Evolutionary conservation across 2,113 vertebrate species (phyloP).

Genomic region (Calyptomena viridis): DNA sequence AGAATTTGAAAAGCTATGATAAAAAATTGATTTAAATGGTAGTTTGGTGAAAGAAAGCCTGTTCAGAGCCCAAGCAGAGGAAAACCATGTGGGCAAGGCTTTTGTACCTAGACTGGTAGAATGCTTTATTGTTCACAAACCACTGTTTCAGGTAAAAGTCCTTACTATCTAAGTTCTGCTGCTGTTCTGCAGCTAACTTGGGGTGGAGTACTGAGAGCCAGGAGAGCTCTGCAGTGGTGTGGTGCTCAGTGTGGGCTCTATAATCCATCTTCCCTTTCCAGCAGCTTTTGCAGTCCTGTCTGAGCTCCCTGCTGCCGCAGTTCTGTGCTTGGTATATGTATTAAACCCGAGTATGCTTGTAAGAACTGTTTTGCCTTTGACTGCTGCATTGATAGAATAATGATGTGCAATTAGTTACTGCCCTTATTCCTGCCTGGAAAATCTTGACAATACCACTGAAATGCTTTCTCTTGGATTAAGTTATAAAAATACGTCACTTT

Average conservation of each 20-base stretch:
- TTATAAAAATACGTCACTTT: neutral
- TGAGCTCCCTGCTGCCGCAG: neutral
- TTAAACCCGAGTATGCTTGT: neutral
- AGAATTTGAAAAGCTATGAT: neutral
- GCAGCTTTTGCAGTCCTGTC: neutral
- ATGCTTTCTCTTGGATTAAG: neutral
- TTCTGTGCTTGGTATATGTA: neutral
- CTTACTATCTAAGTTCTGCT: neutral
- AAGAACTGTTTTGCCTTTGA: neutral
- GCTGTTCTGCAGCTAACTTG: neutral
- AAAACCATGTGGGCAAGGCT: neutral
- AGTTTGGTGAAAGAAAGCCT: neutral
- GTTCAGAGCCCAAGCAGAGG: neutral
- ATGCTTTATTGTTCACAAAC: neutral
- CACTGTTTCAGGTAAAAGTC: neutral
- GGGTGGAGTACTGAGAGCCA: neutral
- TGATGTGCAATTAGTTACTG: neutral
- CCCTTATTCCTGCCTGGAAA: neutral
- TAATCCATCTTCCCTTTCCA: neutral
- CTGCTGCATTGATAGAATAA: neutral
- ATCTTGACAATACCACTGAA: neutral
- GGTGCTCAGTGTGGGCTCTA: neutral
- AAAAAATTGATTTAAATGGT: neutral
- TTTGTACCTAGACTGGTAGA: neutral
- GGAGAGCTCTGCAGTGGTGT: neutral